A percentile compares a stretch with the other conserved stretches of the same genome.
These are phyloP conservation scores for Sebastes taczanowskii DNA, from an alignment of 2,797 vertebrate genomes.

Conservation along the genomic window DNA sequence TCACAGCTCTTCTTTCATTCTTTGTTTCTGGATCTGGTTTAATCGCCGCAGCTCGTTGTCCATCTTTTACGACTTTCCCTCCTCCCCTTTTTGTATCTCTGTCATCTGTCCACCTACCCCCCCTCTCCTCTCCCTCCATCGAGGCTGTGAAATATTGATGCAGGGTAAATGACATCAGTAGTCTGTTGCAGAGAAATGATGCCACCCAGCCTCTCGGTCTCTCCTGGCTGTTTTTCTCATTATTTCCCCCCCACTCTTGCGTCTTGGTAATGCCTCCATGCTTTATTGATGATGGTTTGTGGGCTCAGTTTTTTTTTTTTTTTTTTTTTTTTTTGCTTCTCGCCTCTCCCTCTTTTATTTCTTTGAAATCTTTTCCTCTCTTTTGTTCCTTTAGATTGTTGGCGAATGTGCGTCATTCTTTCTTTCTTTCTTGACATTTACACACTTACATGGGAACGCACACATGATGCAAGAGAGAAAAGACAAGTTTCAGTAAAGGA, in stretches of 20 bases:
- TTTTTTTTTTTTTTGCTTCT: conserved; percentile 2
- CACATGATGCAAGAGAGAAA: not conserved
- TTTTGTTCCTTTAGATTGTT: conserved; percentile 4
- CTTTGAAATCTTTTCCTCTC: not conserved
- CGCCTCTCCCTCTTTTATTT: conserved; percentile 4
- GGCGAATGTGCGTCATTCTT: not conserved
- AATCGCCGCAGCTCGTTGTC: conserved; percentile 13
- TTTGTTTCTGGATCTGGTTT: conserved; percentile 24
- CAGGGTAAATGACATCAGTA: conserved; percentile 73
- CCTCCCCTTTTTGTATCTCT: conserved; percentile 13
- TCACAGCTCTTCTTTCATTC: conserved; percentile 1
- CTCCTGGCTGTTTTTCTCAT: conserved; percentile 68
- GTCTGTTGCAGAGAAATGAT: conserved; percentile 66
- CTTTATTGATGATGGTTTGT: conserved; percentile 71
- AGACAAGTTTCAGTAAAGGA: not conserved
- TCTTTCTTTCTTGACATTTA: not conserved
- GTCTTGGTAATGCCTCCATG: conserved; percentile 39
- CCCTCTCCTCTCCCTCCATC: conserved; percentile 7
- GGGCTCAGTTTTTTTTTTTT: conserved; percentile 43
- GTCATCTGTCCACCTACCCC: not conserved
- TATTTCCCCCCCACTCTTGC: conserved; percentile 48
- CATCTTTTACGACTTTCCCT: conserved; percentile 37
- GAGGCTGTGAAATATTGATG: conserved; percentile 75
- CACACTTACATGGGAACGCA: not conserved
- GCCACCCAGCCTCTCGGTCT: conserved; percentile 47